Conservation (phyloP, 2,797 vertebrate genomes). For the Valencia hispanica region DNA sequence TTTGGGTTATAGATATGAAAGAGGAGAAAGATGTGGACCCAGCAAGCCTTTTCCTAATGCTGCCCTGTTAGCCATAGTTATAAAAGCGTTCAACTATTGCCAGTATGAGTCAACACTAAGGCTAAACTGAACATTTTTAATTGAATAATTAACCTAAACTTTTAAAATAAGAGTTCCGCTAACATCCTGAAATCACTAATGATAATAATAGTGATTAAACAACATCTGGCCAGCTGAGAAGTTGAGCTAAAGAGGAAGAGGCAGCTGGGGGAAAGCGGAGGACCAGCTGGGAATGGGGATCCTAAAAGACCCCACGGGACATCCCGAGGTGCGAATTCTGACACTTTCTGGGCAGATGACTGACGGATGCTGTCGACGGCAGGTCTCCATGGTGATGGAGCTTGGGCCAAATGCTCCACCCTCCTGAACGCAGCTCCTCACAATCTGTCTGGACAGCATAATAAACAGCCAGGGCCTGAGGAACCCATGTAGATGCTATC, state of each 20-base stretch:
- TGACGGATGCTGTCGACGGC: constrained; percentile 86
- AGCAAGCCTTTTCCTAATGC: too few relatives aligned
- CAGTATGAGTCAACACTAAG: too few relatives aligned
- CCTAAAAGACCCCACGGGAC: constrained; percentile 77
- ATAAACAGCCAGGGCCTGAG: constrained; percentile 79
- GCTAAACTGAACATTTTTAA: too few relatives aligned
- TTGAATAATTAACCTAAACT: neutral
- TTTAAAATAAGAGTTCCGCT: neutral
- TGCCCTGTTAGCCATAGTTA: too few relatives aligned
- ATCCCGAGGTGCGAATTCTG: constrained; percentile 81
- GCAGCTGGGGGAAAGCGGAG: constrained; percentile 22
- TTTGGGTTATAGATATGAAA: neutral
- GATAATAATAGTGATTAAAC: neutral
- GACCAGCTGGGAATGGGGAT: constrained; percentile 59
- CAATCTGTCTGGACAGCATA: constrained; percentile 74
- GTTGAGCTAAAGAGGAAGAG: neutral
- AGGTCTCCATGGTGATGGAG: constrained; percentile 68
- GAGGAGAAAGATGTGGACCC: neutral
- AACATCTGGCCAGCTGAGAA: constrained; percentile 61
- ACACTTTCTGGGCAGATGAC: constrained; percentile 84
- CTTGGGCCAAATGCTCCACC: constrained; percentile 34
- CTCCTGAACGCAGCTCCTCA: constrained; percentile 61
- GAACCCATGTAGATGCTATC: constrained; percentile 85
- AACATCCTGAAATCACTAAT: neutral
- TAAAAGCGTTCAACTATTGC: too few relatives aligned